Base-by-base conservation (phyloP, 2,888 invertebrate genomes). In the Drepanosiphum platanoidis region DNA sequence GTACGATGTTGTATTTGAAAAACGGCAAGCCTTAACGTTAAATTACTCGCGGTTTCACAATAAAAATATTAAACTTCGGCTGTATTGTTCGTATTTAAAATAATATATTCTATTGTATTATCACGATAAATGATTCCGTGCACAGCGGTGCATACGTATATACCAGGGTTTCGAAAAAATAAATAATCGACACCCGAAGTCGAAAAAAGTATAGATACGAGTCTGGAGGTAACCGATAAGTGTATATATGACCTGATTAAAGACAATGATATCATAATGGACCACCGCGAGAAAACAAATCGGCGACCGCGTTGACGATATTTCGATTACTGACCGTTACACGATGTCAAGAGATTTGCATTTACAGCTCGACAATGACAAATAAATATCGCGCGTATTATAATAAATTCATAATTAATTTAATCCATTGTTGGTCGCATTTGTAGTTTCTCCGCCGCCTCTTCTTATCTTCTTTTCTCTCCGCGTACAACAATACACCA, bases 381-480 rank as follows among this genome's bases (percentile, higher is more conserved):
- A 71, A 71, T 39, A 80, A 80, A 80, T n/a, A n/a, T n/a, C n/a
- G n/a, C n/a, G 13, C 36, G 22, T n/a, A 46, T 2, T 80, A 80
- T 80, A 71, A 80, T 80, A 80, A 70, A 80, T 80, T 66, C 68
- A 70, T 80, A 70, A 81, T 81, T 71, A 71, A 71, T 81, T 81
- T 70, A 15, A 13, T 81, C 61, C 58, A 81, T 71, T 81, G 81
- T 70, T 30, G n/a, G n/a, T 46, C 34, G 27, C 32, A 79, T 30
- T 39, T 71, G 39, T 81, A 39, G 58, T 71, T 81, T 71, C 71
- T 39, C 71, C n/a, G n/a, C 34, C 58, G n/a, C 34, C 58, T 36
- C 58, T 71, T 80, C 36, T 68, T 70, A 80, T 68, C 46, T n/a
- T n/a, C 27, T 71, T 71, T 70, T 58, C 39, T 39, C 39, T 71